Evolutionary conservation across 1,140 invertebrate species (phyloP).

Genomic region (Zaprionus ornatus): DNA sequence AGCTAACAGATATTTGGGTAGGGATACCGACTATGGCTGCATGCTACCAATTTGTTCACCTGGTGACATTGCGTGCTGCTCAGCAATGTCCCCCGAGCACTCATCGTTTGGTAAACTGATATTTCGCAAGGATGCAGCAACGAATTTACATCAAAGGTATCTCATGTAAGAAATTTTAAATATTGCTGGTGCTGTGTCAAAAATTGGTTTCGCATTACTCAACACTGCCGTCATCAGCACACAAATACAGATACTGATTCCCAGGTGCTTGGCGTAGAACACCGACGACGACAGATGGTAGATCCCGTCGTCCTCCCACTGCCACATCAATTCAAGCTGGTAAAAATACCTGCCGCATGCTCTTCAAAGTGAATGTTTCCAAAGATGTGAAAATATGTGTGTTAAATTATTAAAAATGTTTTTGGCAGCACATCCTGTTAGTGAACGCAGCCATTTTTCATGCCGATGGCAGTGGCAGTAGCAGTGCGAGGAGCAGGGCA

Average conservation of each 20-base stretch:
- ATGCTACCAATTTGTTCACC: conserved; percentile 67
- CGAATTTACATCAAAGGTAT: conserved; percentile 70
- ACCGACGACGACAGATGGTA: conserved; percentile 52
- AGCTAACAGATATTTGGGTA: conserved; percentile 14
- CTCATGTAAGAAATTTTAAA: conserved; percentile 64
- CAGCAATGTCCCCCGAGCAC: conserved; percentile 40
- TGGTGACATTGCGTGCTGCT: conserved; percentile 46
- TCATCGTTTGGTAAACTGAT: conserved; percentile 36
- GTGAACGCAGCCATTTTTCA: conserved; percentile 66
- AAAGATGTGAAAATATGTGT: conserved; percentile 73
- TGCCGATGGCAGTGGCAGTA: conserved; percentile 18
- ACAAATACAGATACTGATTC: conserved; percentile 34
- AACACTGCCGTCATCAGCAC: conserved; percentile 54
- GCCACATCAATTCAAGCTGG: conserved; percentile 1
- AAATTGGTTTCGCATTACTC: conserved; percentile 77
- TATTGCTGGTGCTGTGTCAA: conserved; percentile 53
- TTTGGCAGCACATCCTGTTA: conserved; percentile 75
- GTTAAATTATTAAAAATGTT: conserved; percentile 81
- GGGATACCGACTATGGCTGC: conserved; percentile 6
- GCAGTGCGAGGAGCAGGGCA: neutral
- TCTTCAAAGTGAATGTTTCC: conserved; percentile 72
- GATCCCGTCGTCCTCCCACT: neutral
- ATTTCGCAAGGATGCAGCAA: conserved; percentile 60
- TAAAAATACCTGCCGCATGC: conserved; percentile 63
- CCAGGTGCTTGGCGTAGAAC: conserved; percentile 43